Base-by-base conservation (phyloP, 2,888 invertebrate genomes). In the Lithophane semibrunnea region DNA sequence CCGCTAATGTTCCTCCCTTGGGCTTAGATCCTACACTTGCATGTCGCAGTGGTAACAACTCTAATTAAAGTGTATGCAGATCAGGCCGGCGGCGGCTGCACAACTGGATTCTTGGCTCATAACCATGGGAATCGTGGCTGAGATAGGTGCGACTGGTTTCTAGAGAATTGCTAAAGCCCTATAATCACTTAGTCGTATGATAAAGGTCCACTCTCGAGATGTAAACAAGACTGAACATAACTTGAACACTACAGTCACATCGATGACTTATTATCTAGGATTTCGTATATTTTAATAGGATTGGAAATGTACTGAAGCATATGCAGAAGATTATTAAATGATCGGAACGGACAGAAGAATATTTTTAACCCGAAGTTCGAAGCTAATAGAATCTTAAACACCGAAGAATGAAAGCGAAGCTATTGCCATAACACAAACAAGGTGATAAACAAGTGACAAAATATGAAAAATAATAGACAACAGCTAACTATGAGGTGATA, bases 31-130 rank as follows among this genome's bases (percentile, higher is more conserved):
- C 65, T 76, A 82, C 80, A 87, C 82, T 89, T 82, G 80, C 84
- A 84, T 83, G 76, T 77, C 66, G 73, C 75, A 77, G 73, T 69
- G 72, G 71, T 77, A 90, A 88, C 89, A 84, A 89, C 88, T 89
- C 86, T 91, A 92, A 93, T 93, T 92, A 92, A 89, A 84, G 88
- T 84, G 82, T 89, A 90, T 91, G 91, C 88, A 92, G 90, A 92
- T 91, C 84, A 76, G 78, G 88, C 89, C 87, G 79, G 85, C 85
- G 79, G 85, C 85, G 83, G 89, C 79, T 66, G 70, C 79, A 75
- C 84, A 88, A 91, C 92, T 89, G 88, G 90, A 91, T 90, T 88
- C 90, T 86, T 80, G 75, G 75, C 77, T 79, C 80, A 86, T 88
- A 88, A 86, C 86, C 85, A 89, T 90, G 88, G 85, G 88, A 92